These are phyloP conservation scores for Drosophila ochracea DNA, from an alignment of 2,888 invertebrate species.

Conservation along the genomic window DNA sequence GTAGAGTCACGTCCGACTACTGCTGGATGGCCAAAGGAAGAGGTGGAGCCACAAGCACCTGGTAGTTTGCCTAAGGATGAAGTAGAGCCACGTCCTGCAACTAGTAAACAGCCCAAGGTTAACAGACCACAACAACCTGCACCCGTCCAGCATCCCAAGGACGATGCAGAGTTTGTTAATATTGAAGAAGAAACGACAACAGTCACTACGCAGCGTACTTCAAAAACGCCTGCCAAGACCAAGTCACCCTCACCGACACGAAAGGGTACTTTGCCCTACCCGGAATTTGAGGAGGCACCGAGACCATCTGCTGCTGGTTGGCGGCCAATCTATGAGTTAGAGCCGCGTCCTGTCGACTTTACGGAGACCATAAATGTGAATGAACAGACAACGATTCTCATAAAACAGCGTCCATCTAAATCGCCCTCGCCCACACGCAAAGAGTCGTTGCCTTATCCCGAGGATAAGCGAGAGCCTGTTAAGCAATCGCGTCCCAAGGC, in stretches of 20 bases:
- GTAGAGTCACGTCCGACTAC: too few relatives aligned
- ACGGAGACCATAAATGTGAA: conserved; percentile 44
- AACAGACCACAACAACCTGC: background rate
- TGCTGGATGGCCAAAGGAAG: background rate
- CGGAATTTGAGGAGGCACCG: background rate
- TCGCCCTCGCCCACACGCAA: conserved; percentile 51
- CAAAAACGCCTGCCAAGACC: background rate
- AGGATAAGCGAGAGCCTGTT: conserved; percentile 14
- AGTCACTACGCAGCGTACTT: background rate
- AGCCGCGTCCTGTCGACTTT: conserved; percentile 24
- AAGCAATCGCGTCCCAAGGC: conserved; percentile 1
- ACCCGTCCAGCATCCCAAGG: background rate
- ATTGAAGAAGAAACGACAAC: background rate
- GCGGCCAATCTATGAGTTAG: conserved; percentile 6
- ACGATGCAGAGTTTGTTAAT: conserved; percentile 2
- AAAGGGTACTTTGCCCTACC: background rate
- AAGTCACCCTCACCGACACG: conserved; percentile 5
- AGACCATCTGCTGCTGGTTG: background rate
- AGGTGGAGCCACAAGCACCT: background rate
- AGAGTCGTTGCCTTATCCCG: conserved; percentile 27
- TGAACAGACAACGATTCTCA: conserved; percentile 62
- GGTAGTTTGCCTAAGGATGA: conserved; percentile 10
- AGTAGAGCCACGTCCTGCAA: background rate
- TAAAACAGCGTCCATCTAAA: conserved; percentile 43
- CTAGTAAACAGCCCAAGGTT: background rate